These are phyloP conservation scores for Xiphydria camelus DNA, from an alignment of 2,888 invertebrate species.

Conservation along the genomic window DNA sequence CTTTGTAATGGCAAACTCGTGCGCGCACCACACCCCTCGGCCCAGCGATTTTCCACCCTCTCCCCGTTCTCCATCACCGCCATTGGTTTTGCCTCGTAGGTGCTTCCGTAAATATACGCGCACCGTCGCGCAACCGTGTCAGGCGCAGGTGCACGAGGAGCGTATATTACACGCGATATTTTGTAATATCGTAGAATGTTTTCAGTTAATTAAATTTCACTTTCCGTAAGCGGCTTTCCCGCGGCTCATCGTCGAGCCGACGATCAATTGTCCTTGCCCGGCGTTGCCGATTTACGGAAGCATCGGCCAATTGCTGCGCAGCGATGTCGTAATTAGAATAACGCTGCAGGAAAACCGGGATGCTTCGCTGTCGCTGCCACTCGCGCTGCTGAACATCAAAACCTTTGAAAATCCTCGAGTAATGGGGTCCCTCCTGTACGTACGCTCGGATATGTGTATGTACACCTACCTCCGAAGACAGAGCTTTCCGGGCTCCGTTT, in stretches of 20 bases:
- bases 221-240: conserved; percentile 39
- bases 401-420: conserved; percentile 30
- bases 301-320: conserved; percentile 29
- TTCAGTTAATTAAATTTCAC: conserved; percentile 52
- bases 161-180: conserved; percentile 36
- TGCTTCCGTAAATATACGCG: too few relatives aligned
- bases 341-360: conserved; percentile 24
- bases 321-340: conserved; percentile 32
- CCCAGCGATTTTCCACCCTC: conserved; percentile 12
- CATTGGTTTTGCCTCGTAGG: too few relatives aligned
- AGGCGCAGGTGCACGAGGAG: too few relatives aligned
- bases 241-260: conserved; percentile 26
- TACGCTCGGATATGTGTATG: too few relatives aligned
- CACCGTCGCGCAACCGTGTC: too few relatives aligned
- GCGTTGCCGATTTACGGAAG: neutral
- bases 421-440: too few relatives aligned
- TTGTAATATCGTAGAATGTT: conserved; percentile 45
- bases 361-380: conserved; percentile 5
- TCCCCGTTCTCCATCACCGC: conserved; percentile 6
- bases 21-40: conserved; percentile 29
- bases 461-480: too few relatives aligned
- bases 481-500: too few relatives aligned
- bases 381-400: conserved; percentile 30
- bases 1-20: conserved; percentile 40
- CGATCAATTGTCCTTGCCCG: conserved; percentile 19